phyloP scores from a whole-genome alignment of 2,888 invertebrate genomes.

The Biston stratarius region DNA sequence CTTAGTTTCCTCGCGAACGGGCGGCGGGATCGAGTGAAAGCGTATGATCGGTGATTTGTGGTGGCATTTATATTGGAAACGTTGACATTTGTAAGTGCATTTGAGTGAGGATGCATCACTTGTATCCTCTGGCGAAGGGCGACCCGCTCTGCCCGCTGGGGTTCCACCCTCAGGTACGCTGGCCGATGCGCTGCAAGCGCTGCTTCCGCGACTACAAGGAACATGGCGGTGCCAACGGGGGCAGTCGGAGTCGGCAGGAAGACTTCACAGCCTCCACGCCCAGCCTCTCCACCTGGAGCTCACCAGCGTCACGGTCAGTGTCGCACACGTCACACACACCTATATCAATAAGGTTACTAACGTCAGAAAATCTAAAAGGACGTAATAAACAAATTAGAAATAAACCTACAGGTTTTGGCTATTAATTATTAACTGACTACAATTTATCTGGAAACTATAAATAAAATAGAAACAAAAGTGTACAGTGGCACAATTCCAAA shows the following conservation, averaged over 20 bases:
- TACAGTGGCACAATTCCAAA: constrained; percentile 77
- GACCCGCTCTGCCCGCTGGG: constrained; percentile 96
- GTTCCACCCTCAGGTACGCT: constrained; percentile 97
- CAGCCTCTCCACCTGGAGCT: constrained; percentile 89
- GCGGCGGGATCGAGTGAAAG: constrained; percentile 48
- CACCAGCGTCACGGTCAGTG: constrained; percentile 85
- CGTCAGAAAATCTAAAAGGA: not conserved
- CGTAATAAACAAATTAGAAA: constrained; percentile 7
- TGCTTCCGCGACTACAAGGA: constrained; percentile 98
- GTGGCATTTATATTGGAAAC: constrained; percentile 75
- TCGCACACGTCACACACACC: not conserved
- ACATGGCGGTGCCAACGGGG: constrained; percentile 89
- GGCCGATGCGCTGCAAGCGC: constrained; percentile 97
- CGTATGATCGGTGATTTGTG: constrained; percentile 55
- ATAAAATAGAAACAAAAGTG: constrained; percentile 54
- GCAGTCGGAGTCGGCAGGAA: constrained; percentile 88
- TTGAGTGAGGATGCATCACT: constrained; percentile 89
- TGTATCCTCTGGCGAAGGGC: constrained; percentile 92
- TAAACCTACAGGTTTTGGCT: constrained; percentile 29
- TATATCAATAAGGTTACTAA: not conserved
- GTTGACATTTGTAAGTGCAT: constrained; percentile 80
- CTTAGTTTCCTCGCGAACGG: constrained; percentile 52
- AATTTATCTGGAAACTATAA: constrained; percentile 54
- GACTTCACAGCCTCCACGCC: constrained; percentile 92
- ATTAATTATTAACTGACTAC: constrained; percentile 48